Evolutionary conservation across 2,888 invertebrate species (phyloP), one percentile per base, ranked within the genome.

Genomic region (Chirona hameri): DNA sequence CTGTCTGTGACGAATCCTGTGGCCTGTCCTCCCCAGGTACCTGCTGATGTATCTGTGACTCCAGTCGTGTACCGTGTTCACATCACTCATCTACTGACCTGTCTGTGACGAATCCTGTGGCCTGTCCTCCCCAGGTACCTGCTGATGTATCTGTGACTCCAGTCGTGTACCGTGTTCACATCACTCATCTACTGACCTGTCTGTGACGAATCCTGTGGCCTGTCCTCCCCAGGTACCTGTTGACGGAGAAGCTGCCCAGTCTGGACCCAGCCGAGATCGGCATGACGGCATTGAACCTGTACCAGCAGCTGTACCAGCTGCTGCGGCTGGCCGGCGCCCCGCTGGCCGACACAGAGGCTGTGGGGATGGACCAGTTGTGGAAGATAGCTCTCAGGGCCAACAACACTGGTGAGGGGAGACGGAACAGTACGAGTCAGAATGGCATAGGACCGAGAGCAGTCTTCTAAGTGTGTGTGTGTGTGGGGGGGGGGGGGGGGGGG

Each of bases 281-380:
- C 86, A 95, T 97, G 93, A 95, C 95, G 86, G 96, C 96, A 0
- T 89, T 98, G 29, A 95, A 94, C 86, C 89, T 97, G 60, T 96
- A 97, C 87, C 97, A 97, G 88, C 96, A 97, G 87, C 89, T 97
- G 81, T 96, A 96, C 87, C 95, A 94, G 88, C 89, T 97, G 85
- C 95, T 96, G 0, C 92, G 95, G 81, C 91, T 95, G 52, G 87
- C 88, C 80, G 93, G 95, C 52, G 91, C 94, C 1, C 93, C 92
- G 15, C 92, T 93, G 85, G 91, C 91, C 85, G 91, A 92, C 39
- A 85, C 85, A 15, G 92, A 93, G 29, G 81, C 79, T 52, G 91
- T 95, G 24, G 96, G 96, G 24, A 97, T 97, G 94, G 95, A 95
- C 88, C 96, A 97, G 86, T 90, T 97, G 85, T 98, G 97, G 97